Conservation (phyloP, 2,797 vertebrate genomes). For the Pipistrellus pipistrellus region DNA sequence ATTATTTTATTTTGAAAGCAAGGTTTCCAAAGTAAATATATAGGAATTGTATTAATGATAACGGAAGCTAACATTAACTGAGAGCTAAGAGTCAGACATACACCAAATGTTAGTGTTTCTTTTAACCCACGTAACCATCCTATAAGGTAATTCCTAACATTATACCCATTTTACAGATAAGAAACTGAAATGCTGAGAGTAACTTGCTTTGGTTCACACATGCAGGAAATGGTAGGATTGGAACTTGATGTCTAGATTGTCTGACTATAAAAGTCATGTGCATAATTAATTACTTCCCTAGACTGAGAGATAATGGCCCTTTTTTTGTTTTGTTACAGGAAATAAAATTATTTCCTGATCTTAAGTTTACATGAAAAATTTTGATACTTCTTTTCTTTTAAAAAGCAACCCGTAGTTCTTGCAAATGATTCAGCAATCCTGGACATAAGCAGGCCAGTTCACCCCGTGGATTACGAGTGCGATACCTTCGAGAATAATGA, state of each 20-base stretch:
- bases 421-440: conserved; percentile 81
- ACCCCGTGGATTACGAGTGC: conserved; percentile 79
- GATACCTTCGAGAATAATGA: conserved; percentile 83
- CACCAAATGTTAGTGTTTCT: not conserved
- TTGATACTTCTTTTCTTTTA: conserved; percentile 58
- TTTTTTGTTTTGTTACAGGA: conserved; percentile 48
- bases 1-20: conserved; percentile 61
- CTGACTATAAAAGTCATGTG: conserved; percentile 4
- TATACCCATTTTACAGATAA: conserved; percentile 28
- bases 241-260: not conserved
- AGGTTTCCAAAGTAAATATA: conserved; percentile 7
- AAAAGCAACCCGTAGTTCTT: conserved; percentile 82
- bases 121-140: not conserved
- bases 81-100: conserved; percentile 1
- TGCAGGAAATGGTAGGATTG: conserved; percentile 11
- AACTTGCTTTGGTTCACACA: not conserved
- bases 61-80: conserved; percentile 33
- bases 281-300: not conserved
- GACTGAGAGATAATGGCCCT: not conserved
- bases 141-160: not conserved
- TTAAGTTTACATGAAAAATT: conserved; percentile 56
- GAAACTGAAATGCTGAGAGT: conserved; percentile 37
- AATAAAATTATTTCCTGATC: conserved; percentile 36
- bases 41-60: conserved; percentile 28
- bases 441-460: conserved; percentile 78